Percentiles rank a stretch among this genome's conserved stretches.
phyloP scores from a whole-genome alignment of 1,140 invertebrate genomes.

The Aculops lycopersici region DNA sequence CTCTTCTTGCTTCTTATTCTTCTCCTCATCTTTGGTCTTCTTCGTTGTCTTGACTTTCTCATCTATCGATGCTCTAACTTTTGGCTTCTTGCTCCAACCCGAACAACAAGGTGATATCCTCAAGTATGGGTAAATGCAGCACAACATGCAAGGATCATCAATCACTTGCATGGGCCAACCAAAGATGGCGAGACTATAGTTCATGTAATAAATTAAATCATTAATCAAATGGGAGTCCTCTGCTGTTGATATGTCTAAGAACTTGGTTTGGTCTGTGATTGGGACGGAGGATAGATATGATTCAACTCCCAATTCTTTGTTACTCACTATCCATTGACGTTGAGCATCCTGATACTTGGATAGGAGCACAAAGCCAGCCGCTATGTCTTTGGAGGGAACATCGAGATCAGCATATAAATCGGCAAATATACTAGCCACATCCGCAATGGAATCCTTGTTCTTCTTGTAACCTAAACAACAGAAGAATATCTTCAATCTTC shows the following conservation, averaged over 20 bases:
- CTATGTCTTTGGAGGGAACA: constrained; percentile 62
- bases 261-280: constrained; percentile 44
- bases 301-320: constrained; percentile 50
- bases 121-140: constrained; percentile 34
- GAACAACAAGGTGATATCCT: constrained; percentile 1
- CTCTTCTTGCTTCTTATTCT: background rate
- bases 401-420: constrained; percentile 65
- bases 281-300: constrained; percentile 59
- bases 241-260: constrained; percentile 44
- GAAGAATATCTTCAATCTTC: constrained; percentile 44
- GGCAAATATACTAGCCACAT: constrained; percentile 48
- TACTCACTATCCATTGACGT: constrained; percentile 36
- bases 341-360: constrained; percentile 48
- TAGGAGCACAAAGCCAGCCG: constrained; percentile 46
- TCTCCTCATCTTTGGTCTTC: no score
- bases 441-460: constrained; percentile 35
- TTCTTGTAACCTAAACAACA: constrained; percentile 37
- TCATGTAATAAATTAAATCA: constrained; percentile 48
- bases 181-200: constrained; percentile 54
- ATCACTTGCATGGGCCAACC: constrained; percentile 64
- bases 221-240: constrained; percentile 35
- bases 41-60: no score
- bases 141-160: constrained; percentile 28
- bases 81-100: background rate
- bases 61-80: no score